Evolutionary conservation across 30 jellyfish, hydroid and myxozoan species (phyloP).

Genomic region (Turritopsis rubra): DNA sequence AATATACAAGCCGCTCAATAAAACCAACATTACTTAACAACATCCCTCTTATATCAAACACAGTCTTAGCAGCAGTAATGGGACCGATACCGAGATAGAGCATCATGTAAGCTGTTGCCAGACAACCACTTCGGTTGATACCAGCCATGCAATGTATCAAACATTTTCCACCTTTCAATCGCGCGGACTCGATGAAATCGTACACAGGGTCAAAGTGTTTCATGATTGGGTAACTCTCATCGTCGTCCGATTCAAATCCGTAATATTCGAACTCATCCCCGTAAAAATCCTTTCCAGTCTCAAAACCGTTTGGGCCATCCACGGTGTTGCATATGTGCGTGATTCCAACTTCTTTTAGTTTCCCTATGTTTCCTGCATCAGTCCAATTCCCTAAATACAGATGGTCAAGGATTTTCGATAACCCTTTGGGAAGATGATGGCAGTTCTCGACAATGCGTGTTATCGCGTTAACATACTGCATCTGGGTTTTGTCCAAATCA

Average conservation of each 20-base stretch:
- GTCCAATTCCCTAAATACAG: constrained; percentile 24
- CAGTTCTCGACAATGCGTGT: background rate
- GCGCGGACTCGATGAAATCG: constrained; percentile 18
- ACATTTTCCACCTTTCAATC: constrained; percentile 10
- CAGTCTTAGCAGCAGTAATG: constrained; percentile 20
- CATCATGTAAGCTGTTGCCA: constrained; percentile 32
- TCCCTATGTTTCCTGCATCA: constrained; percentile 20
- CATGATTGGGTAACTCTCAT: constrained; percentile 24
- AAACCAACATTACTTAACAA: constrained; percentile 32
- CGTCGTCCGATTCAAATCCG: constrained; percentile 30
- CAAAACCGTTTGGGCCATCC: background rate
- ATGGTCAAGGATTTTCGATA: constrained; percentile 18
- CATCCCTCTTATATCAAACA: constrained; percentile 36
- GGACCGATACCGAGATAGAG: constrained; percentile 26
- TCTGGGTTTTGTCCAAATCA: constrained; percentile 15
- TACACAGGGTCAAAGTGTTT: constrained; percentile 23
- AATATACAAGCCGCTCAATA: constrained; percentile 21
- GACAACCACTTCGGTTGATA: constrained; percentile 40
- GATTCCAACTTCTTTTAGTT: constrained; percentile 25
- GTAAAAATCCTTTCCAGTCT: constrained; percentile 28
- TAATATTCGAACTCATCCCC: constrained; percentile 21
- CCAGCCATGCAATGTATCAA: constrained; percentile 44
- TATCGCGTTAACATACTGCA: constrained; percentile 13
- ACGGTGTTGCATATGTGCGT: constrained; percentile 35
- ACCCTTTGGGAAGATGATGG: constrained; percentile 15